Evolutionary conservation across 2,888 invertebrate genomes (phyloP).

Genomic region (Torymus auratus): DNA sequence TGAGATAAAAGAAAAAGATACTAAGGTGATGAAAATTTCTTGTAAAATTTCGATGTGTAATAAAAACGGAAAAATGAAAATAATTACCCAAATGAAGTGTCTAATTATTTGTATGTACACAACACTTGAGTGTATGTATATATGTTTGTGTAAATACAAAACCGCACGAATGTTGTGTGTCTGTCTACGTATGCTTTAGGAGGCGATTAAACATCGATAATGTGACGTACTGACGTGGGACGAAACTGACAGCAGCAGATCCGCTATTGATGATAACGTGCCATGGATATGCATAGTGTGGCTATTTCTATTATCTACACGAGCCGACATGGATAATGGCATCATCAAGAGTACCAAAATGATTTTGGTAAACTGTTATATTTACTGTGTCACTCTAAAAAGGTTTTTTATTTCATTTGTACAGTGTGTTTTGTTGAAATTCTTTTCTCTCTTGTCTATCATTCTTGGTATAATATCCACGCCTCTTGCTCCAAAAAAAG

Average conservation of each 20-base stretch:
- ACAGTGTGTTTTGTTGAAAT: constrained; percentile 38
- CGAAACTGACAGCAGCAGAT: no score
- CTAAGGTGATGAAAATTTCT: constrained; percentile 19
- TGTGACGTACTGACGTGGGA: no score
- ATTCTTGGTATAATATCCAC: neutral
- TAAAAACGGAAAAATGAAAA: constrained; percentile 42
- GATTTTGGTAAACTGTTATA: constrained; percentile 34
- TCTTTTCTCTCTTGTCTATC: constrained; percentile 6
- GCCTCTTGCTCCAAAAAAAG: neutral
- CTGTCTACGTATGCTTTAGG: no score
- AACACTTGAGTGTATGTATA: no score
- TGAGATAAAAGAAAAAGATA: neutral
- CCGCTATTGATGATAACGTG: no score
- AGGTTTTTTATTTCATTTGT: constrained; percentile 39
- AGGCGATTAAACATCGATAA: no score
- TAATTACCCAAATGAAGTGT: constrained; percentile 12
- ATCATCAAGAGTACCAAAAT: constrained; percentile 30
- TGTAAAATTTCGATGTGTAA: constrained; percentile 55
- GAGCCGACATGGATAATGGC: neutral
- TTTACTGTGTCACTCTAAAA: constrained; percentile 40
- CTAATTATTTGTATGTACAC: neutral
- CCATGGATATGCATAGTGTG: no score
- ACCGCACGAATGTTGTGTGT: no score
- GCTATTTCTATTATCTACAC: no score
- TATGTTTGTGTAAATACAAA: no score